Base-by-base conservation (phyloP, 2,888 invertebrate species). In the Tetropium fuscum region DNA sequence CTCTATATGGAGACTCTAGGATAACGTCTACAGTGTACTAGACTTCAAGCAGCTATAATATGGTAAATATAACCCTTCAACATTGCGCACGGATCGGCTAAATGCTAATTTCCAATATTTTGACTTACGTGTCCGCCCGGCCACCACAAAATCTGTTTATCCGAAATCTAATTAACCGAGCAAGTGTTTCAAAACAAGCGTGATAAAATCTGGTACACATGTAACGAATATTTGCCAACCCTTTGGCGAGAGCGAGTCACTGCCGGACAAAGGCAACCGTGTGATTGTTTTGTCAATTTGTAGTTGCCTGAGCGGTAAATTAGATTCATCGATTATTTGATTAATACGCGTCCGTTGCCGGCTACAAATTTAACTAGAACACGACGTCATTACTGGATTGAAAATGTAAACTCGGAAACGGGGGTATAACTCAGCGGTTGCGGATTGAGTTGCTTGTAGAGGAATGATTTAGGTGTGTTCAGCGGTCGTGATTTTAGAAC, bases 261-360 rank as follows among this genome's bases (percentile, higher is more conserved):
- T 43, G n/a, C n/a, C n/a, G 68, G 72, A 76, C 74, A 73, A 66
- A 75, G 70, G 73, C 73, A 64, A 73, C 73, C 72, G 72, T 76
- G 78, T 76, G 78, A 79, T 78, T 79, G 79, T 79, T 78, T 75
- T 77, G 79, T 78, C 78, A 79, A 79, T 79, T 77, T 74, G 78
- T 73, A 78, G 74, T 73, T 74, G 75, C 73, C 76, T 73, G 76
- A 72, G 73, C 75, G 74, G 72, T 71, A 78, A 80, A 80, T 79
- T 79, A 78, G 76, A 77, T 78, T 73, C 73, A 78, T 80, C 74
- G 79, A 80, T 79, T 79, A 78, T 74, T 77, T 76, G 76, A 77
- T 77, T 75, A 77, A 77, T 75, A 74, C 66, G 72, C 69, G 58
- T 59, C 55, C 63, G 63, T 58, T 66, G 53, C 63, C 53, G 53